These are phyloP conservation scores for Eunapius fragilis DNA, from an alignment of 37 sponge, comb jelly and placozoan genomes.

Conservation along the genomic window DNA sequence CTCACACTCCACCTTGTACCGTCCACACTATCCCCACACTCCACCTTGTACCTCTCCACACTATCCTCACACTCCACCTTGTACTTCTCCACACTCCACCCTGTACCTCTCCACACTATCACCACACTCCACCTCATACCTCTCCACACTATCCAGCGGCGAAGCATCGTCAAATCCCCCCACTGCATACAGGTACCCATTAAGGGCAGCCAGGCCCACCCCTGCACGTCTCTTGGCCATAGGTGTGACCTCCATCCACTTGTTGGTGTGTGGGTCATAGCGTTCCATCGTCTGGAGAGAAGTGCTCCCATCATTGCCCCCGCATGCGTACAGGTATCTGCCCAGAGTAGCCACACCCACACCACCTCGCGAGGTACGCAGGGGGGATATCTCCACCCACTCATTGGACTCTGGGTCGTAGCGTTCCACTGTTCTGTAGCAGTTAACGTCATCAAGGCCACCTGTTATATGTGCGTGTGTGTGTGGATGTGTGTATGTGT, in stretches of 20 bases:
- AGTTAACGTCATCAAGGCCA: slow-evolving; percentile 86
- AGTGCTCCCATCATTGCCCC: slow-evolving; percentile 87
- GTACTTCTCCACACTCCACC: slow-evolving; percentile 82
- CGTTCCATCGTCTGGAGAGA: slow-evolving; percentile 84
- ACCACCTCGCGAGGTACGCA: slow-evolving; percentile 82
- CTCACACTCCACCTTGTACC: neutral
- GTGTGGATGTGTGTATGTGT: neutral
- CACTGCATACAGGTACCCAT: slow-evolving; percentile 90
- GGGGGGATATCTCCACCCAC: slow-evolving; percentile 81
- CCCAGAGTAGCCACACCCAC: slow-evolving; percentile 87
- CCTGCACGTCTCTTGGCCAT: slow-evolving; percentile 89
- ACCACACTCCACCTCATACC: slow-evolving; percentile 38
- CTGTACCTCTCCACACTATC: neutral
- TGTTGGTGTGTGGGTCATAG: slow-evolving; percentile 89
- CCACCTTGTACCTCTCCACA: neutral
- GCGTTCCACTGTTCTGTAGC: slow-evolving; percentile 88
- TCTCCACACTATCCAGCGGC: slow-evolving; percentile 84
- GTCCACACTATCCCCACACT: neutral
- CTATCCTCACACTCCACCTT: neutral
- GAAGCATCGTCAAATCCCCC: slow-evolving; percentile 97
- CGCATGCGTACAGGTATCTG: slow-evolving; percentile 81
- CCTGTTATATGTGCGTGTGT: slow-evolving; percentile 45
- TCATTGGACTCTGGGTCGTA: slow-evolving; percentile 81
- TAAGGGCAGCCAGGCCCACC: slow-evolving; percentile 83
- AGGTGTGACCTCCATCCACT: slow-evolving; percentile 79